A percentile compares a stretch with the other conserved stretches of the same genome.
phyloP scores from a whole-genome alignment of 2,113 vertebrate species.

The Manacus vitellinus region DNA sequence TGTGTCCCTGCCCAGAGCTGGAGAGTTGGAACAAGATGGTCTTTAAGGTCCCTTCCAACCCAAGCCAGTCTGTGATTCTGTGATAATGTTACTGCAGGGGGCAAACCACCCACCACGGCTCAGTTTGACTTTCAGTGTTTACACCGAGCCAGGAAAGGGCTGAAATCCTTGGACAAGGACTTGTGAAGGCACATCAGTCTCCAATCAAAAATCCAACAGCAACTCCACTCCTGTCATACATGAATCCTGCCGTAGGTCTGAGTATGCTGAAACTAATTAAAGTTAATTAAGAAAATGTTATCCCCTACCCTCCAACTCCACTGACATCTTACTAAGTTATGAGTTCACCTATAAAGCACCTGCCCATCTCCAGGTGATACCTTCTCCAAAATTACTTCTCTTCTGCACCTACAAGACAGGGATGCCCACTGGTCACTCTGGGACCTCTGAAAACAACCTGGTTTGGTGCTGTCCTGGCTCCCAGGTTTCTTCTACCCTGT shows the following conservation, averaged over 20 bases:
- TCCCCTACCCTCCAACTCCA: background rate
- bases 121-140: background rate
- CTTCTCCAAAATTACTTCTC: background rate
- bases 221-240: fast-evolving
- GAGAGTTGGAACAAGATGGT: background rate
- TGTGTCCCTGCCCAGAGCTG: background rate
- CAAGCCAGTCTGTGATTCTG: background rate
- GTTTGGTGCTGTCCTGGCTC: background rate
- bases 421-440: fast-evolving
- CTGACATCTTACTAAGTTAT: background rate
- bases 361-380: background rate
- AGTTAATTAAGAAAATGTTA: background rate
- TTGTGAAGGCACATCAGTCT: background rate
- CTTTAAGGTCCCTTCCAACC: background rate
- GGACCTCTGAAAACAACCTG: background rate
- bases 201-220: background rate
- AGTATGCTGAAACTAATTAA: background rate
- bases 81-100: background rate
- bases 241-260: fast-evolving
- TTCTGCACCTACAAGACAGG: background rate
- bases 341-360: background rate
- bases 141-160: background rate
- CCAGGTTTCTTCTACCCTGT: background rate
- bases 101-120: fast-evolving
- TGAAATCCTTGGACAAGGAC: background rate